Conservation (phyloP, 2,113 vertebrate genomes). For the Tyto alba region DNA sequence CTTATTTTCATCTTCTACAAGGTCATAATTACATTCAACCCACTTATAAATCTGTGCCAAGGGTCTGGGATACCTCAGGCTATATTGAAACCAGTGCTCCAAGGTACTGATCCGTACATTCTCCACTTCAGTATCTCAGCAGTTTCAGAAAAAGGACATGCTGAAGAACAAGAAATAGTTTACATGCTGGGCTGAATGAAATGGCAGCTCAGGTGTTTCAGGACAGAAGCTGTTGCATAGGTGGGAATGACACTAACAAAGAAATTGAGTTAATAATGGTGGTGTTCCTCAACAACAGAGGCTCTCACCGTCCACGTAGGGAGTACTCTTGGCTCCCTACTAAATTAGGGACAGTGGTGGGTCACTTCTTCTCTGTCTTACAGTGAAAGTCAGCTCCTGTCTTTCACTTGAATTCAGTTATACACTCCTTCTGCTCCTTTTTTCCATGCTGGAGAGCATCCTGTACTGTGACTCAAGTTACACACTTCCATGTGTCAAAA, state of each 20-base stretch:
- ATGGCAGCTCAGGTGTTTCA: neutral
- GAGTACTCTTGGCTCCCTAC: neutral
- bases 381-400: neutral
- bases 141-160: neutral
- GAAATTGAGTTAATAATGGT: neutral
- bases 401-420: neutral
- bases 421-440: neutral
- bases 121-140: neutral
- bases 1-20: neutral
- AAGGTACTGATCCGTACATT: neutral
- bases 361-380: neutral
- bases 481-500: neutral
- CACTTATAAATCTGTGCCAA: neutral
- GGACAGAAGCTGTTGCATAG: neutral
- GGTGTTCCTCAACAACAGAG: neutral
- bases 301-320: neutral
- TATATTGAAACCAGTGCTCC: neutral
- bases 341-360: neutral
- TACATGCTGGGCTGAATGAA: neutral
- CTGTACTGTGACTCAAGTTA: neutral
- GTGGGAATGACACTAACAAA: neutral
- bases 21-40: neutral
- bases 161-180: neutral
- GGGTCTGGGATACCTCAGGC: neutral
- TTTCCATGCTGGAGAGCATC: neutral